Base-by-base conservation (phyloP, 2,113 vertebrate genomes). In the Alexandromys fortis region DNA sequence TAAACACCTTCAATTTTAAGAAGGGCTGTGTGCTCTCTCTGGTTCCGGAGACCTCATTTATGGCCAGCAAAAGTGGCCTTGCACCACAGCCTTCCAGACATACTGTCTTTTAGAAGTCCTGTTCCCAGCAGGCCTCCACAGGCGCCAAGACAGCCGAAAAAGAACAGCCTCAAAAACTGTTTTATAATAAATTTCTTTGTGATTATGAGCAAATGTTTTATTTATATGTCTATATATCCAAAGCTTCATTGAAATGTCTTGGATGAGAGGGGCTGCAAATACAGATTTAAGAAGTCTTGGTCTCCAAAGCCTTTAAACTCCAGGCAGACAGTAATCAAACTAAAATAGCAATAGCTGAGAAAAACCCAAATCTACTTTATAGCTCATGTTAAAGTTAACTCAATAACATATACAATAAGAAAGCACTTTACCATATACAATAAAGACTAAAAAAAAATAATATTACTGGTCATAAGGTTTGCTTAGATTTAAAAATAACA, bases 241-340 rank as follows among this genome's bases (percentile, higher is more conserved):
- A 33, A 67, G 22, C 30, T 86, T 12, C 28, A 70, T 16, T 52
- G 49, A 68, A 13, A 33, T 65, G 24, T 16, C 42, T 49, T 70
- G 12, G 67, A 26, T 52, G 13, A 87, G 38, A 87, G 6, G 47
- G 33, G 33, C 8, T 55, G 7, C 35, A n/a, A 26, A 55, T 55
- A 72, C 0, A 38, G 58, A 72, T 10, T 72, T 70, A 87, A n/a
- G 22, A 38, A 87, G 35, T n/a, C 30, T 45, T 68, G 47, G 90
- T 97, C 82, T 85, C 96, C 58, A 73, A 96, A 92, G 82, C 52
- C 92, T 91, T 96, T 94, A 97, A 96, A 42, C 47, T 96, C 92
- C 73, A 91, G 78, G n/a, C 49, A 85, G 30, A 82, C n/a, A 95
- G 91, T 10, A 92, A 8, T 65, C 95, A 91, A 72, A 13, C 9